Conservation (phyloP, 2,888 invertebrate species). For the Meta bourneti region DNA sequence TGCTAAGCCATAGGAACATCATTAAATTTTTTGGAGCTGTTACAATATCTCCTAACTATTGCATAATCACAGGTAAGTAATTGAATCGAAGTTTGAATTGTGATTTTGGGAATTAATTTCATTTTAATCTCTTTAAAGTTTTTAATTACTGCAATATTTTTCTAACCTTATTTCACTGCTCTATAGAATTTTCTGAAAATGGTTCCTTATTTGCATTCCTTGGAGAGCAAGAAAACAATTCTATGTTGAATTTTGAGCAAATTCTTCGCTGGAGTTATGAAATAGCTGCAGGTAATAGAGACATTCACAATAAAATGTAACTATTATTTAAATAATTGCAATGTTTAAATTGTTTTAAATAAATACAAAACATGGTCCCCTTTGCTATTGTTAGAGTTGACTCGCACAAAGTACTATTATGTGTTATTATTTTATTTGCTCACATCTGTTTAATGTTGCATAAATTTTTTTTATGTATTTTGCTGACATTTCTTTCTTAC, state of each 20-base stretch:
- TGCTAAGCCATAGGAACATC: constrained; percentile 81
- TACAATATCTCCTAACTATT: constrained; percentile 81
- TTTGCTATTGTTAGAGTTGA: background rate
- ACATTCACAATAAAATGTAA: background rate
- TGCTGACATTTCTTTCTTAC: too few relatives aligned
- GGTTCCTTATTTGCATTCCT: constrained; percentile 76
- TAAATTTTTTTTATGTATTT: too few relatives aligned
- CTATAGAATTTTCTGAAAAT: constrained; percentile 76
- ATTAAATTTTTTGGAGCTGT: constrained; percentile 82
- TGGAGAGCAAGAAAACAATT: constrained; percentile 74
- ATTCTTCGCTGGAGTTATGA: constrained; percentile 76
- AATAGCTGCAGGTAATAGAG: constrained; percentile 71
- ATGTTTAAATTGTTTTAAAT: too few relatives aligned
- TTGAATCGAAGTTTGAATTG: background rate
- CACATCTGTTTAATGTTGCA: background rate
- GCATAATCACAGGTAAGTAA: constrained; percentile 81
- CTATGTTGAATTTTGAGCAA: constrained; percentile 76
- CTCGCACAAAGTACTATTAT: background rate
- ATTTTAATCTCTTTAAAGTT: background rate
- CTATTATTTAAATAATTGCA: too few relatives aligned
- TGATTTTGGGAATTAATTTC: background rate
- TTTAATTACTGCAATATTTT: background rate
- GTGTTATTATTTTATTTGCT: background rate
- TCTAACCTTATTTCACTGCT: background rate
- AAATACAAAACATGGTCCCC: too few relatives aligned